Conservation (phyloP, 2,113 vertebrate genomes). For the Motacilla alba region DNA sequence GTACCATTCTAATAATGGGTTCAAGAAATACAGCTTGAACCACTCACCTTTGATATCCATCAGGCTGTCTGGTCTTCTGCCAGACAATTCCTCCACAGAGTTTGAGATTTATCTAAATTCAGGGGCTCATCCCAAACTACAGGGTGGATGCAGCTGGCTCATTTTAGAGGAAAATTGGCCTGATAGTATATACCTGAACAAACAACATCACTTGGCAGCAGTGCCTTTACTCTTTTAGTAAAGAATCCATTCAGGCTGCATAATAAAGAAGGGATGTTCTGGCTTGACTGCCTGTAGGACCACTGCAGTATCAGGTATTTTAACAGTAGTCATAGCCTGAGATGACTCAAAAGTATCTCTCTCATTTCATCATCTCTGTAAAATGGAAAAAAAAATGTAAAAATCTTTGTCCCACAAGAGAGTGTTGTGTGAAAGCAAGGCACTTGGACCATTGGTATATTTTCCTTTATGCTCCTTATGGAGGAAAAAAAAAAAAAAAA, state of each 20-base stretch:
- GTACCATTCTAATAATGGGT: neutral
- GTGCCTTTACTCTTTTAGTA: neutral
- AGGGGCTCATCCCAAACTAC: neutral
- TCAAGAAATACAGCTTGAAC: neutral
- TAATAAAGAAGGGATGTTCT: neutral
- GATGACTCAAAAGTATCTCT: neutral
- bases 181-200: neutral
- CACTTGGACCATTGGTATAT: neutral
- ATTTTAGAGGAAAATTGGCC: neutral
- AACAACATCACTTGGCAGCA: neutral
- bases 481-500: neutral
- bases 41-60: fast-evolving
- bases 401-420: neutral
- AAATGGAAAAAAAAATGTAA: neutral
- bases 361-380: neutral
- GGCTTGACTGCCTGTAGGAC: neutral
- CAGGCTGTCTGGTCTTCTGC: neutral
- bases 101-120: neutral
- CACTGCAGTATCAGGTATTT: neutral
- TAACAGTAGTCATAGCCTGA: neutral
- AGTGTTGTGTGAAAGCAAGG: neutral
- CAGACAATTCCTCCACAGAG: neutral
- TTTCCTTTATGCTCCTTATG: neutral
- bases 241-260: neutral
- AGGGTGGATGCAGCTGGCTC: neutral